phyloP scores from a whole-genome alignment of 2,113 vertebrate genomes.

The Mormyrus lacerda region DNA sequence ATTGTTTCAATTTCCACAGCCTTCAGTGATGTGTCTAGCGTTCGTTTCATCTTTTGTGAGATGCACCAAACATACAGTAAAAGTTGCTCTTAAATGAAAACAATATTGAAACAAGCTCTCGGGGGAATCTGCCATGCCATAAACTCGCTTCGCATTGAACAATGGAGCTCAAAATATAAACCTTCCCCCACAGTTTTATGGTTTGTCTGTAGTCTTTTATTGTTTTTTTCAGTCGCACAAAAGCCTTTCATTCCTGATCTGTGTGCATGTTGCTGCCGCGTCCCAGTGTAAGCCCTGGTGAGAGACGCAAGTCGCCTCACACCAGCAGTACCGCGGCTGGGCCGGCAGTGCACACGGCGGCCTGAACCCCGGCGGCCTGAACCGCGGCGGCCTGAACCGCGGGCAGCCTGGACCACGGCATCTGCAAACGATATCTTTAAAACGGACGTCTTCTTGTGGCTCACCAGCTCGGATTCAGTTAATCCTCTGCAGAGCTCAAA shows the following conservation, averaged over 20 bases:
- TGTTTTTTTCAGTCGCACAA: conserved; percentile 7
- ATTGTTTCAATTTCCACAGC: background rate
- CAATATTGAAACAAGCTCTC: background rate
- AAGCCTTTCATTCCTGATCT: conserved; percentile 1
- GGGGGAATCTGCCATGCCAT: background rate
- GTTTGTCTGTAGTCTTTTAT: background rate
- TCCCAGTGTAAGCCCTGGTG: background rate
- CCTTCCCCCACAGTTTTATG: conserved; percentile 10
- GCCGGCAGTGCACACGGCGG: background rate
- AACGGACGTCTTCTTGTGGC: background rate
- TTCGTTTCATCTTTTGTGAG: background rate
- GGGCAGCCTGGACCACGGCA: background rate
- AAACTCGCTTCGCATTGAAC: background rate
- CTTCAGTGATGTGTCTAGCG: background rate
- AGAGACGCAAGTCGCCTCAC: background rate
- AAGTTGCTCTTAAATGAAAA: background rate
- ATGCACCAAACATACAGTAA: conserved; percentile 3
- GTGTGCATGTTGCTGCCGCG: background rate
- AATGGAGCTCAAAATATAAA: background rate
- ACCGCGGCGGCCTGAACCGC: no score
- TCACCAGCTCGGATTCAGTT: background rate
- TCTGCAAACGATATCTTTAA: conserved; percentile 19
- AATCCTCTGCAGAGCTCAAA: conserved; percentile 8
- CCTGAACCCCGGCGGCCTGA: background rate
- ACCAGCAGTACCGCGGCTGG: background rate